phyloP scores from a whole-genome alignment of 2,797 vertebrate genomes.

The Pristis pectinata region DNA sequence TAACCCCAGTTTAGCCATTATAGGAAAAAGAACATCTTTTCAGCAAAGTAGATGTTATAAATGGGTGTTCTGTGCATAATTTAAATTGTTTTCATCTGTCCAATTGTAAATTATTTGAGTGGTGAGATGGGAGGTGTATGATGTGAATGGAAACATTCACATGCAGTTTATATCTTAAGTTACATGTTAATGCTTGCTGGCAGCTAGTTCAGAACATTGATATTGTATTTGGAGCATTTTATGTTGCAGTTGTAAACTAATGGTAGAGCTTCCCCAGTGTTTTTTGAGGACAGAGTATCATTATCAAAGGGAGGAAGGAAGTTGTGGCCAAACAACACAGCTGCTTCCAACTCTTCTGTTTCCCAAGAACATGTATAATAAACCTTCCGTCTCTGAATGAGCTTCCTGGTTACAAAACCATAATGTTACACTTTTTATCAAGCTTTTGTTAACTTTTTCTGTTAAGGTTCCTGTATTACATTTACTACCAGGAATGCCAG shows the following conservation, averaged over 20 bases:
- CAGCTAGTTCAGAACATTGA: neutral
- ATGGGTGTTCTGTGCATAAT: neutral
- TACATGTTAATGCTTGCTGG: neutral
- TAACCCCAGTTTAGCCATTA: neutral
- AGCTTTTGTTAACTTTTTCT: neutral
- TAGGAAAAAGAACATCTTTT: neutral
- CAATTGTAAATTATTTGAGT: neutral
- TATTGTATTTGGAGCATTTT: neutral
- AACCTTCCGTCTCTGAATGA: neutral
- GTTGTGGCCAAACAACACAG: neutral
- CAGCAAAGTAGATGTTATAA: neutral
- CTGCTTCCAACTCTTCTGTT: neutral
- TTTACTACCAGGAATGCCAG: neutral
- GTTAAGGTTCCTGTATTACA: neutral
- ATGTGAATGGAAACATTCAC: neutral
- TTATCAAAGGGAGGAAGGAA: conserved; percentile 24
- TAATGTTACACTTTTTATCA: neutral
- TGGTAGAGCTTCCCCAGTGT: neutral
- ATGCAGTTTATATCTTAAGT: neutral
- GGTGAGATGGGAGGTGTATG: neutral
- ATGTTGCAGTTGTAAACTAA: neutral
- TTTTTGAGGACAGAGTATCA: neutral
- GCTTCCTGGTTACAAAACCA: neutral
- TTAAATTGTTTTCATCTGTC: neutral
- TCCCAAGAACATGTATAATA: conserved; percentile 15